These are phyloP conservation scores for Tenualosa ilisha DNA, from an alignment of 2,797 vertebrate genomes.

Conservation along the genomic window DNA sequence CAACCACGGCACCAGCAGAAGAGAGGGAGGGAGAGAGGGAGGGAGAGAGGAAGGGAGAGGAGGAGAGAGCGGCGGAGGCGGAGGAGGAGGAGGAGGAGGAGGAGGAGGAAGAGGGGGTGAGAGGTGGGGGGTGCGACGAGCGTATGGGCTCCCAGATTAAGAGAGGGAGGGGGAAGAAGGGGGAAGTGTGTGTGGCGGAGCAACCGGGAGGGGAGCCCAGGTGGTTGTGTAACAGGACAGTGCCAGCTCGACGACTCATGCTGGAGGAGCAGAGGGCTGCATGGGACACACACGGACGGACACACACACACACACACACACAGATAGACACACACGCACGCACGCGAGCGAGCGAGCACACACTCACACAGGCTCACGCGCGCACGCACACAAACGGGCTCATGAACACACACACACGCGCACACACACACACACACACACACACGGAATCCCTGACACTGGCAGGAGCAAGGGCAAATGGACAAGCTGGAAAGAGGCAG, in stretches of 20 bases:
- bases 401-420: background rate
- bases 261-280: background rate
- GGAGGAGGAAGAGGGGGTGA: background rate
- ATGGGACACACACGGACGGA: background rate
- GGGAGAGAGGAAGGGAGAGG: conserved; percentile 6
- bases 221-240: conserved; percentile 47
- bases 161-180: background rate
- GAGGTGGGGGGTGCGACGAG: background rate
- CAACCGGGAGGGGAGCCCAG: conserved; percentile 33
- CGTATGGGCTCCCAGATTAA: background rate
- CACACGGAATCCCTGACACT: conserved; percentile 2
- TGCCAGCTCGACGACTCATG: conserved; percentile 4
- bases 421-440: background rate
- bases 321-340: too few species aligned
- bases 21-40: conserved; percentile 26
- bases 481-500: background rate
- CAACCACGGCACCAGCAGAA: conserved; percentile 39
- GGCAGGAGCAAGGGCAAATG: conserved; percentile 1
- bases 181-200: background rate
- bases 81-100: conserved; percentile 31
- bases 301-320: too few species aligned
- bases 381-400: background rate
- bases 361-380: too few species aligned
- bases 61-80: background rate
- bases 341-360: too few species aligned